phyloP scores from a whole-genome alignment of 2,797 vertebrate species.

The Nasua narica region DNA sequence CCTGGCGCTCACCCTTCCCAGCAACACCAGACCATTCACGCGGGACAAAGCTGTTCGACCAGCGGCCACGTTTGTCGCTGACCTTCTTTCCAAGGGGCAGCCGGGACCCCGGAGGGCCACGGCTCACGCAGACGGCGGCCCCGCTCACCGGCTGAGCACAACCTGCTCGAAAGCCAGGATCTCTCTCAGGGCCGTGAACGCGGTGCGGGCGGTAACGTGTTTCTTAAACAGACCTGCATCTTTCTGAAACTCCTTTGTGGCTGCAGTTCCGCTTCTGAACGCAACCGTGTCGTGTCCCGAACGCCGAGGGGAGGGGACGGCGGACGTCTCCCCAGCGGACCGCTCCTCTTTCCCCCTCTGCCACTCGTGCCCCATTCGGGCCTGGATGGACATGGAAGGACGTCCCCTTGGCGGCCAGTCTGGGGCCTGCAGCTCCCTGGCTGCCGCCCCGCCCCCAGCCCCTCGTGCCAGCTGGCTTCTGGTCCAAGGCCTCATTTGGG shows the following conservation, averaged over 20 bases:
- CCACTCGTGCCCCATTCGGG: not conserved
- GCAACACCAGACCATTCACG: conserved; percentile 64
- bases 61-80: conserved; percentile 76
- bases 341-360: rapidly evolving
- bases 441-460: rapidly evolving
- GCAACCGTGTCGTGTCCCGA: not conserved
- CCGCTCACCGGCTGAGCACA: conserved; percentile 67
- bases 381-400: not conserved
- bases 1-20: conserved; percentile 69
- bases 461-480: not conserved
- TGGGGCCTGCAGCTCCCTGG: not conserved
- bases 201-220: conserved; percentile 13
- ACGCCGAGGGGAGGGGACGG: conserved; percentile 32
- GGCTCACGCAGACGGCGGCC: conserved; percentile 54
- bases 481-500: not conserved
- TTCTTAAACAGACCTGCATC: not conserved
- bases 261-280: not conserved
- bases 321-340: not conserved
- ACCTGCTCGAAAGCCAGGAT: conserved; percentile 68
- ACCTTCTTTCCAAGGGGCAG: conserved; percentile 70
- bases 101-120: conserved; percentile 80
- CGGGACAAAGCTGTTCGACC: conserved; percentile 78
- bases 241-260: rapidly evolving
- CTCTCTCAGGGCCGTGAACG: conserved; percentile 64
- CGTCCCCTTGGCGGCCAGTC: rapidly evolving